Conservation (phyloP, 2,888 invertebrate species). For the Amorpha juglandis region DNA sequence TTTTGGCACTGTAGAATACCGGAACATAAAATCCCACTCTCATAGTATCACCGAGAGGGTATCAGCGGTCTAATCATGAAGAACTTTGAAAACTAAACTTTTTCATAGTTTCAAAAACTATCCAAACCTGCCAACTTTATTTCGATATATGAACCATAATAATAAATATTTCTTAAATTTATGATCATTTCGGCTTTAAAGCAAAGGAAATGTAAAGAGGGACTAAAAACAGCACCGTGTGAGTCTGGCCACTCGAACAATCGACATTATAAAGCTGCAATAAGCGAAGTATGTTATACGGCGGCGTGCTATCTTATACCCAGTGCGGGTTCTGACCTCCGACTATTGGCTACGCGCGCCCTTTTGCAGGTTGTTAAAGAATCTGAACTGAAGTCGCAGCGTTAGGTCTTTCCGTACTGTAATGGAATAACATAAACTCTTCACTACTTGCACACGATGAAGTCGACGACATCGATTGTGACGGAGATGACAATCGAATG, state of each 20-base stretch:
- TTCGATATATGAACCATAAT: not conserved
- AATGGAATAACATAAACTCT: constrained; percentile 81
- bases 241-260: constrained; percentile 68
- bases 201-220: constrained; percentile 20
- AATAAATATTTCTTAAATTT: not conserved
- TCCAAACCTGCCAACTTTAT: no score
- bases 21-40: no score
- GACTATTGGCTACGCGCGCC: constrained; percentile 92
- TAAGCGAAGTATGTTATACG: constrained; percentile 77
- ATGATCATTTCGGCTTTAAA: constrained; percentile 21
- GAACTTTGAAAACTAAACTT: no score
- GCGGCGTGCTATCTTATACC: constrained; percentile 71
- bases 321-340: constrained; percentile 72
- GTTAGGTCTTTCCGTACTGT: constrained; percentile 98
- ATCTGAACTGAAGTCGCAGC: constrained; percentile 97
- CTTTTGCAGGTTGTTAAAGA: constrained; percentile 96
- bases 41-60: no score
- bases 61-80: no score
- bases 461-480: constrained; percentile 28
- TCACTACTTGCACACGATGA: constrained; percentile 27
- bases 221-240: constrained; percentile 69
- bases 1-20: no score
- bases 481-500: constrained; percentile 23
- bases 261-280: constrained; percentile 67
- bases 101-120: no score